Conservation (phyloP, 2,888 invertebrate species). For the Eupeodes latifasciatus region DNA sequence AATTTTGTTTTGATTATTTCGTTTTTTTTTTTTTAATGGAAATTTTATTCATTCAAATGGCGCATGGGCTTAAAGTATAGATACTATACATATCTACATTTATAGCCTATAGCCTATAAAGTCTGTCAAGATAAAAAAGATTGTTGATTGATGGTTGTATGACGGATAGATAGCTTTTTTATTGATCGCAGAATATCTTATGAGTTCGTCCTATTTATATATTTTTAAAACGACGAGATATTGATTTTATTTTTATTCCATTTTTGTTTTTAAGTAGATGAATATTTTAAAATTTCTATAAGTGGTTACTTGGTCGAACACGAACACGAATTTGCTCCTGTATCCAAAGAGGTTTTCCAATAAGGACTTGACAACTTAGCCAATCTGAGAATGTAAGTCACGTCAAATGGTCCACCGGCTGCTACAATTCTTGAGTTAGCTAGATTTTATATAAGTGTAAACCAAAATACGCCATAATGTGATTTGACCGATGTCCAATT, state of each 20-base stretch:
- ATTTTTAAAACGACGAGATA: slow-evolving; percentile 24
- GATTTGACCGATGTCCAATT: no score
- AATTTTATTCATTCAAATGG: slow-evolving; percentile 48
- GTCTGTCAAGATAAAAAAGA: slow-evolving; percentile 57
- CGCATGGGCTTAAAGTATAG: slow-evolving; percentile 30
- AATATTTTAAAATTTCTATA: no score
- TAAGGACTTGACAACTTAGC: no score
- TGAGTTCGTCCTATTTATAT: slow-evolving; percentile 33
- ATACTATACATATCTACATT: background rate
- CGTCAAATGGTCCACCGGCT: no score
- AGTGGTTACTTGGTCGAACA: no score
- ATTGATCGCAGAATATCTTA: slow-evolving; percentile 45
- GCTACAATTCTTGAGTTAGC: no score
- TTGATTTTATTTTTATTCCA: slow-evolving; percentile 38
- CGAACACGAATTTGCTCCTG: no score
- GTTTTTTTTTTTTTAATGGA: slow-evolving; percentile 20
- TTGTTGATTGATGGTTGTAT: slow-evolving; percentile 66
- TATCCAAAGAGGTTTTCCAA: no score
- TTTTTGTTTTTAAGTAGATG: background rate
- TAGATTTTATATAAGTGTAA: no score
- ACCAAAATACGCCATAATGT: no score
- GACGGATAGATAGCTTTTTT: slow-evolving; percentile 43
- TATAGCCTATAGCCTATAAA: background rate
- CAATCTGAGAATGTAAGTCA: no score
- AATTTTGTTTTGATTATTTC: slow-evolving; percentile 29